These are phyloP conservation scores for Papilio machaon DNA, from an alignment of 1,140 invertebrate genomes.

Conservation along the genomic window DNA sequence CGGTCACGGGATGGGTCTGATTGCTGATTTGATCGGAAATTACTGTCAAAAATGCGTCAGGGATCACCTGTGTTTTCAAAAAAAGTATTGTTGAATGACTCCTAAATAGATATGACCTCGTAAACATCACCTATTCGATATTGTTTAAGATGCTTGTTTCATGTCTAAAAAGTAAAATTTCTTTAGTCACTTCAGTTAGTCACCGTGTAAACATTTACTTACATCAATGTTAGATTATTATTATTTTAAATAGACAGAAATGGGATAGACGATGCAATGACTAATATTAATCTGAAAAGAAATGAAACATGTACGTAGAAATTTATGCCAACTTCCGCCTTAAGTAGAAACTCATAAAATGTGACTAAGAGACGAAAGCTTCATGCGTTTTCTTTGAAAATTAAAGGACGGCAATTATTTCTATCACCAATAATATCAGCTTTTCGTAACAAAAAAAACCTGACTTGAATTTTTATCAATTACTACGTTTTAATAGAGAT, in stretches of 20 bases:
- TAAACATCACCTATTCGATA: too few species aligned
- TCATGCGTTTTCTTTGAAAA: constrained; percentile 27
- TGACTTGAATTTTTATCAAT: neutral
- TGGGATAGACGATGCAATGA: neutral
- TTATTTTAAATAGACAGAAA: neutral
- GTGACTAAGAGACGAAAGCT: constrained; percentile 17
- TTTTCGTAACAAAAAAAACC: neutral
- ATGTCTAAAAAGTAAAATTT: too few species aligned
- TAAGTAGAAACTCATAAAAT: neutral
- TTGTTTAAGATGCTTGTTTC: too few species aligned
- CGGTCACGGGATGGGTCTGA: constrained; percentile 60
- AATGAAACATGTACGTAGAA: neutral
- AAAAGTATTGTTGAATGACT: neutral
- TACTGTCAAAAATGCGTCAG: neutral
- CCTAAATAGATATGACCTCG: too few species aligned
- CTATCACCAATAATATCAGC: neutral
- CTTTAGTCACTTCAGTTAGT: too few species aligned
- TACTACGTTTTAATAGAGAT: neutral
- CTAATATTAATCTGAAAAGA: neutral
- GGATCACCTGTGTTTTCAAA: neutral
- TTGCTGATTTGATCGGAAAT: constrained; percentile 44
- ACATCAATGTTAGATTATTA: neutral
- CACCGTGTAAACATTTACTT: neutral
- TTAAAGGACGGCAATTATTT: neutral
- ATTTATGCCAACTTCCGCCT: neutral